Evolutionary conservation across 2,797 vertebrate species (phyloP), one percentile per base, ranked within the genome.

Genomic region (Thaleichthys pacificus): DNA sequence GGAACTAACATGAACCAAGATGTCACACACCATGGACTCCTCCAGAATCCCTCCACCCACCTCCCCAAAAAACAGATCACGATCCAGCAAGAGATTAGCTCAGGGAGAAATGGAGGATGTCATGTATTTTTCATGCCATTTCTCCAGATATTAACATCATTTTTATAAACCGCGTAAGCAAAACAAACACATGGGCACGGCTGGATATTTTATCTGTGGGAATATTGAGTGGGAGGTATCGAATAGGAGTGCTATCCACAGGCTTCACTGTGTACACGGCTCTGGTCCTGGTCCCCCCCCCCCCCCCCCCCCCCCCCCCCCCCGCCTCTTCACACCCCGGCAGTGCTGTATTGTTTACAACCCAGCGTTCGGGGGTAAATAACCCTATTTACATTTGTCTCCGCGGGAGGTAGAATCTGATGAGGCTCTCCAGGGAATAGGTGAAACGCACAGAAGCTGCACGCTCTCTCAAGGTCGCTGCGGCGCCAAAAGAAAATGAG

Each of bases 301-400:
- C 42, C 42, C 12, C 3, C 12, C 42, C 9, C 35, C 1, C 35
- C 9, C 8, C 2, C 35, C 8, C 3, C 35, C 9, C 12, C 9
- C 42, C 42, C 0, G 11, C 42, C 11, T 47, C 42, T 77, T 82
- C 77, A 70, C 79, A 80, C 70, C 67, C 42, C 77, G 67, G 74
- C 71, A 30, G 38, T 74, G 75, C 75, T 71, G 22, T 63, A 81
- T 80, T 90, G 83, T 87, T 88, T 87, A 88, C 84, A 86, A 86
- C 81, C 86, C 81, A 69, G 5, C 80, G 77, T 87, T 86, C 80
- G 64, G 81, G 79, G 66, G 73, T 81, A 86, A 88, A 91, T 86
- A 88, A 83, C 61, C 78, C 74, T 70, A 89, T 89, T 90, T 89
- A 84, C 82, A 88, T 87, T 76, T 17, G 26, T 73, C 82, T 73